phyloP scores from a whole-genome alignment of 1,140 invertebrate species.

The silkworm (Bombyx mori) region DNA sequence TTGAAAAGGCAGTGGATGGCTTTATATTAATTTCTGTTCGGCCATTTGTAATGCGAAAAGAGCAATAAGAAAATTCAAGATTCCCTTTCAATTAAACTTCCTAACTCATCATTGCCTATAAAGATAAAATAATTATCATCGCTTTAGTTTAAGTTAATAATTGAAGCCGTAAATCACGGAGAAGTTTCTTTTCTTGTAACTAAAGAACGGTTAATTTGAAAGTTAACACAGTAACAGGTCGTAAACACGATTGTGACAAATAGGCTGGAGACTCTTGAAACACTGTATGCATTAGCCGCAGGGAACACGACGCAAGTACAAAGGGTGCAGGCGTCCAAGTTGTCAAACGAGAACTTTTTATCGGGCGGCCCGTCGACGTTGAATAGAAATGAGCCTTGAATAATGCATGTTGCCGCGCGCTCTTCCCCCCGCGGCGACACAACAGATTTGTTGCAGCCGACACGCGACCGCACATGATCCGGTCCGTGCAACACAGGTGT shows the following conservation, averaged over 20 bases:
- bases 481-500: conserved; percentile 18
- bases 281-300: conserved; percentile 19
- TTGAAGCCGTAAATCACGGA: too few species aligned
- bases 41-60: too few species aligned
- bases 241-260: conserved; percentile 20
- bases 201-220: not conserved
- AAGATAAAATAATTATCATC: too few species aligned
- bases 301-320: conserved; percentile 55
- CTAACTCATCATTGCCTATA: too few species aligned
- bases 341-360: conserved; percentile 70
- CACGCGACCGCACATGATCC: conserved; percentile 29
- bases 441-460: conserved; percentile 47
- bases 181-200: too few species aligned
- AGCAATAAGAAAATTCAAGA: too few species aligned
- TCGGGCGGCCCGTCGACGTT: conserved; percentile 59
- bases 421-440: conserved; percentile 18
- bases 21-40: too few species aligned
- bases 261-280: conserved; percentile 24
- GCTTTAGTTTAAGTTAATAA: too few species aligned
- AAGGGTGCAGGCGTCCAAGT: conserved; percentile 63
- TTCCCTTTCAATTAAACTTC: too few species aligned
- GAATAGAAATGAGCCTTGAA: conserved; percentile 67
- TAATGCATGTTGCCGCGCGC: conserved; percentile 50
- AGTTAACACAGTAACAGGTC: conserved; percentile 6
- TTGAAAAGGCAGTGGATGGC: too few species aligned